Evolutionary conservation across 2,113 vertebrate species (phyloP), one percentile per base, ranked within the genome.

Genomic region (Archocentrus centrarchus): DNA sequence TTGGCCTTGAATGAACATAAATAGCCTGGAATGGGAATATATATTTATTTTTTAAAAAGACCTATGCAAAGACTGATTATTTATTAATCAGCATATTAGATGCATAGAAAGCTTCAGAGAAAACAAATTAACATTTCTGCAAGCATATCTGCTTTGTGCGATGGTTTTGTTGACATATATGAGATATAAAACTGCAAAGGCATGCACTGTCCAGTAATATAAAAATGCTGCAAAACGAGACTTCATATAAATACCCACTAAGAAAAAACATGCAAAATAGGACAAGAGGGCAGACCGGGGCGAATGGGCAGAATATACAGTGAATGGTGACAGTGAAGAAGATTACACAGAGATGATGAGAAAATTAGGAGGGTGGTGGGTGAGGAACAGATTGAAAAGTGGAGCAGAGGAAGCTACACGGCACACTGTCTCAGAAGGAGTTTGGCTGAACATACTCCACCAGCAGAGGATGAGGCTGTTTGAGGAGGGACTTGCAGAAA

Each of bases 391-490:
- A 90, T 83, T 87, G 90, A 83, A 88, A 93, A 92, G 63, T 91
- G 70, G 91, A 93, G 89, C 90, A 91, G 77, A 79, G 89, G 89
- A 90, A 92, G 89, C 91, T 77, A 58, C 77, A 15, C 55, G 57
- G 82, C 78, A 57, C 55, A 22, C 24, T 41, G 87, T 89, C 88
- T 87, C 86, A 59, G 86, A 87, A 88, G 88, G 89, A 89, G 70
- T 47, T 86, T 60, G 60, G 80, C 83, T 82, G 58, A 86, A 81
- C 82, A 57, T 41, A 41, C 80, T 77, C 27, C 73, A 57, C 75
- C 57, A 59, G 81, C 79, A 63, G 37, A 66, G 27, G 61, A 75
- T 17, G 61, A 75, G 86, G 58, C 15, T 77, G 70, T 79, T 77
- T 50, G 83, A 62, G 27, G 57, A 73, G 76, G 11, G 88, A 80